Percentiles rank a stretch among this genome's conserved stretches.
Evolutionary conservation across 2,888 invertebrate species (phyloP).

Genomic region (Cantharis rustica): DNA sequence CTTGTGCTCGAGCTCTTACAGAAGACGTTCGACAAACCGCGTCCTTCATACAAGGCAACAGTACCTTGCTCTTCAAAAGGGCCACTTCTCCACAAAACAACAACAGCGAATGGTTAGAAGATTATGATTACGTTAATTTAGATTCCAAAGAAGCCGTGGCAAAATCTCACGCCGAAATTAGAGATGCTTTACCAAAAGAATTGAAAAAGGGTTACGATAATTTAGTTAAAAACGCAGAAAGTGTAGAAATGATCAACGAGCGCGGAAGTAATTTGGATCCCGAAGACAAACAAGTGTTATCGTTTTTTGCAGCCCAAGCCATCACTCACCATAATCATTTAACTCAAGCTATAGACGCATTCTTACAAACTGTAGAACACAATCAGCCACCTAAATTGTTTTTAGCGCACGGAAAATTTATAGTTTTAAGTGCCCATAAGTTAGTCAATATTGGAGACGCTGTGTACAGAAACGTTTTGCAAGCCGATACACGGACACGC

Average conservation of each 20-base stretch:
- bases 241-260: conserved; percentile 62
- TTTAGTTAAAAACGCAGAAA: conserved; percentile 74
- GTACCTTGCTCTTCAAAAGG: conserved; percentile 76
- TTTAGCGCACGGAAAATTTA: conserved; percentile 92
- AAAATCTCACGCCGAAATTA: conserved; percentile 73
- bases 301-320: conserved; percentile 87
- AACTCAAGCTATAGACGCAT: conserved; percentile 89
- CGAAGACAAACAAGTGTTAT: conserved; percentile 82
- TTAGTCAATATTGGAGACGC: conserved; percentile 94
- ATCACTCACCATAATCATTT: conserved; percentile 84
- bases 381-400: conserved; percentile 94
- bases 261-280: conserved; percentile 63
- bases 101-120: conserved; percentile 74
- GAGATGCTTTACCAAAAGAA: conserved; percentile 74
- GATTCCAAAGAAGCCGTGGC: conserved; percentile 75
- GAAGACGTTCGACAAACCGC: conserved; percentile 89
- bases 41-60: conserved; percentile 88
- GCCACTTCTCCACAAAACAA: conserved; percentile 53
- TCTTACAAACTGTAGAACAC: conserved; percentile 87
- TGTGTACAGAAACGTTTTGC: conserved; percentile 82
- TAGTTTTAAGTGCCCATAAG: conserved; percentile 91
- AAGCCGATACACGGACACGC: conserved; percentile 73
- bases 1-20: conserved; percentile 83
- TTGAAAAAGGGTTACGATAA: conserved; percentile 77
- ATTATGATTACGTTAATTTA: conserved; percentile 90